Evolutionary conservation across 2,888 invertebrate genomes (phyloP), one percentile per base, ranked within the genome.

Genomic region (Eurytoma adleriae): DNA sequence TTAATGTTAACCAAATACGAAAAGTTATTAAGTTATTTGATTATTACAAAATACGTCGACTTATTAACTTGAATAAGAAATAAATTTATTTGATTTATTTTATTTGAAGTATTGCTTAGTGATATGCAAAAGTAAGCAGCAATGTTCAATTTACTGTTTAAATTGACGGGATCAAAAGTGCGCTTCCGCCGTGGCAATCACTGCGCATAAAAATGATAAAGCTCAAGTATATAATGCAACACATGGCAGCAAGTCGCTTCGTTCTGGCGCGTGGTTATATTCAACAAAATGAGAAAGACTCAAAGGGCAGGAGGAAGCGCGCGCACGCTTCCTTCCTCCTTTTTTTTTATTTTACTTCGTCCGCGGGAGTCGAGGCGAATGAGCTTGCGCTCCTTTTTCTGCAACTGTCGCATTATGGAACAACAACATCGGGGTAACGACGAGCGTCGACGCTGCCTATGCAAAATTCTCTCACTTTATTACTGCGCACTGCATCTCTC

Each of bases 401-500:
- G 20, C 50, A 16, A 27, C 50, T 62, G 52, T 70, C 27, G 73
- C 50, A 73, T 73, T 73, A 62, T 40, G 70, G 16, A 56, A 57
- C 57, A 57, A 24, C 57, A 70, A 59, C 56, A 20, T 57, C 20
- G 52, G 4, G 70, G 62, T 62, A 62, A 62, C 72, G 61, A 30
- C 61, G 59, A 48, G 2, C 48, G 18, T n/a, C 7, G 7, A 3
- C 64, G 18, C 64, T 30, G 16, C 64, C 62, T 62, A 73, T 62
- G 73, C 73, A 73, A 73, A 73, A 73, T 62, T 73, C 72, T 20
- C 50, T 52, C 62, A 50, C 61, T 73, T 73, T 73, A 73, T 62
- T 72, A 61, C 61, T 48, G 56, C 50, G 50, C 50, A 24, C 30
- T n/a, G 4, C 12, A 30, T 7, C 27, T n/a, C 30, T 4, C 1